Percentiles rank a stretch among this genome's conserved stretches.
phyloP scores from a whole-genome alignment of 2,888 invertebrate genomes.

The Punctoribates punctum region DNA sequence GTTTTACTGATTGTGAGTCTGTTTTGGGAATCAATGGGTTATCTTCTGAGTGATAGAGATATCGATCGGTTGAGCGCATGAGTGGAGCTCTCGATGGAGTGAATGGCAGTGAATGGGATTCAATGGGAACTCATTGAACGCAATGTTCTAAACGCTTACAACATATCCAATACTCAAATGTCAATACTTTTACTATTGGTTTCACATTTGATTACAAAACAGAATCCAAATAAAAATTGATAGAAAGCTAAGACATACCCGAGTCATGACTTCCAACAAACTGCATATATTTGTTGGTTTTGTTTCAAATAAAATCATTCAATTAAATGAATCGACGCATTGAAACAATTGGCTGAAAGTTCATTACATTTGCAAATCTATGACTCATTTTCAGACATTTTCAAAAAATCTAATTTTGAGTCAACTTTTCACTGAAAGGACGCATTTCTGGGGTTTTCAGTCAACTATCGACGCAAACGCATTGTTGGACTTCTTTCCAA shows the following conservation, averaged over 20 bases:
- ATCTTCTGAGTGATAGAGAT: slow-evolving; percentile 21
- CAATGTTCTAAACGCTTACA: slow-evolving; percentile 4
- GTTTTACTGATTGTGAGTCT: no score
- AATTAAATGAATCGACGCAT: not conserved
- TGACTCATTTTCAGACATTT: slow-evolving; percentile 21
- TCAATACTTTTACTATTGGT: not conserved
- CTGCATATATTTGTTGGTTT: not conserved
- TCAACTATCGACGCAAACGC: not conserved
- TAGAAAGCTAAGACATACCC: no score
- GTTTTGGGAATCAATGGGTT: no score
- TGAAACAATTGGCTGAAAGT: not conserved
- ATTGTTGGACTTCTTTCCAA: not conserved
- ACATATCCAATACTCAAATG: not conserved
- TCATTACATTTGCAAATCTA: not conserved
- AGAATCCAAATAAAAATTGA: no score
- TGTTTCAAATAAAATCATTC: not conserved
- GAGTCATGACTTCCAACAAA: not conserved
- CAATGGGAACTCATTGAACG: not conserved
- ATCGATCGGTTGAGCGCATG: slow-evolving; percentile 26
- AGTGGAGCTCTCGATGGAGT: not conserved
- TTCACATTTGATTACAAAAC: no score
- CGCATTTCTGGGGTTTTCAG: not conserved
- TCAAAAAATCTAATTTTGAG: not conserved
- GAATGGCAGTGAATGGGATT: not conserved
- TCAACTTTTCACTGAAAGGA: not conserved